Percentiles rank a stretch among this genome's conserved stretches.
phyloP scores from a whole-genome alignment of 2,113 vertebrate genomes.

The Channa argus region DNA sequence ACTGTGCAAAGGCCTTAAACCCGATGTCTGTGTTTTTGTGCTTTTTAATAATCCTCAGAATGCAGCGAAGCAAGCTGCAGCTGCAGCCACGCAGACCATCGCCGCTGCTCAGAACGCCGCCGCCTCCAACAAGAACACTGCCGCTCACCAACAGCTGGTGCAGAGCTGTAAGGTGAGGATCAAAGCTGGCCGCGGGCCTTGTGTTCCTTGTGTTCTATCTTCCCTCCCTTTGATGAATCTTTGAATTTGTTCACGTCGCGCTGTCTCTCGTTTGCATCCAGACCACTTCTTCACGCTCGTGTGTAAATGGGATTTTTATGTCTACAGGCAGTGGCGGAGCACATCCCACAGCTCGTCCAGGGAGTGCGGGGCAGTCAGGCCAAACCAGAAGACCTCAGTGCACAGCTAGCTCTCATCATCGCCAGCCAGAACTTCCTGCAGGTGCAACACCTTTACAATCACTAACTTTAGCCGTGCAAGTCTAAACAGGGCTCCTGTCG shows the following conservation, averaged over 20 bases:
- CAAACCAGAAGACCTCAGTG: slow-evolving; percentile 93
- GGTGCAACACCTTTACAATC: slow-evolving; percentile 77
- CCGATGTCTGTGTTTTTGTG: not conserved
- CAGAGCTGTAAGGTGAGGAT: slow-evolving; percentile 96
- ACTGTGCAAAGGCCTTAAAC: too few relatives aligned
- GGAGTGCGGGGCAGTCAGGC: slow-evolving; percentile 96
- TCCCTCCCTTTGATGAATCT: too few relatives aligned
- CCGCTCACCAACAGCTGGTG: slow-evolving; percentile 96
- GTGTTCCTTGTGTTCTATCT: too few relatives aligned
- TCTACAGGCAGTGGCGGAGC: slow-evolving; percentile 92
- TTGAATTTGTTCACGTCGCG: not conserved
- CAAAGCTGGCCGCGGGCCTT: not conserved
- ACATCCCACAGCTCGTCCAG: slow-evolving; percentile 97
- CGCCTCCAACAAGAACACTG: slow-evolving; percentile 94
- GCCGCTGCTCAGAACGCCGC: slow-evolving; percentile 97
- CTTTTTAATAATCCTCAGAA: slow-evolving; percentile 79
- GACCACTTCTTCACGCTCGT: not conserved
- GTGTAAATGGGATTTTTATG: not conserved
- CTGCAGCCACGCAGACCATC: slow-evolving; percentile 96
- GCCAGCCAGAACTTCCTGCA: slow-evolving; percentile 98
- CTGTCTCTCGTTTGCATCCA: too few relatives aligned
- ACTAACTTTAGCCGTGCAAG: slow-evolving; percentile 31
- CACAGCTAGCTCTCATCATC: slow-evolving; percentile 94
- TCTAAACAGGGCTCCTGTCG: slow-evolving; percentile 64
- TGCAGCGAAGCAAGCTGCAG: slow-evolving; percentile 97